Percentiles rank a stretch among this genome's conserved stretches.
Evolutionary conservation across 1,140 invertebrate species (phyloP).

Genomic region (Eriosoma lanigerum): DNA sequence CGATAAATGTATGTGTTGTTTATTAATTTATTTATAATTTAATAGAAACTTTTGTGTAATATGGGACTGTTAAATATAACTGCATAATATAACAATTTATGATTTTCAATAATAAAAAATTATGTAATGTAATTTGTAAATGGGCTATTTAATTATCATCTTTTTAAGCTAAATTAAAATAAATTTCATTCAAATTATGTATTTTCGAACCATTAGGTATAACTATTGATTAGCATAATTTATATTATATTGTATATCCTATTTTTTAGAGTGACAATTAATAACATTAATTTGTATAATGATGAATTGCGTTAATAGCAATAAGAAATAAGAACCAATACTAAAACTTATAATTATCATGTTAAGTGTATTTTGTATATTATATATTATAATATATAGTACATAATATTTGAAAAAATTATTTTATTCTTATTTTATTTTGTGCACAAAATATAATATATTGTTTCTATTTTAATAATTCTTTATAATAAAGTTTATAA

Average conservation of each 20-base stretch:
- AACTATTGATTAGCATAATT: too few species aligned
- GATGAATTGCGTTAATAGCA: not conserved
- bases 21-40: slow-evolving; percentile 3
- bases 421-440: slow-evolving; percentile 5
- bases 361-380: not conserved
- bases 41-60: not conserved
- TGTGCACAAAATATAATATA: slow-evolving; percentile 11
- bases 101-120: not conserved
- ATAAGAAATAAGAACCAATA: slow-evolving; percentile 20
- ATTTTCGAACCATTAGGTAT: too few species aligned
- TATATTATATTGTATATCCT: not conserved
- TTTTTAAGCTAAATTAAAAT: not conserved
- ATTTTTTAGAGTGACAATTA: too few species aligned
- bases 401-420: not conserved
- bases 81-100: not conserved
- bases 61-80: not conserved
- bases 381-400: slow-evolving; percentile 5
- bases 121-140: not conserved
- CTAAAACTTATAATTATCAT: not conserved
- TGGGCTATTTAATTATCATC: not conserved
- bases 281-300: too few species aligned
- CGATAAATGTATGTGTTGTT: not conserved
- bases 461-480: slow-evolving; percentile 37
- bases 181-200: not conserved
- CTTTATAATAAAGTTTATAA: slow-evolving; percentile 3